These are phyloP conservation scores for Drosophila mauritiana DNA, from an alignment of 1,140 invertebrate species.

Conservation along the genomic window DNA sequence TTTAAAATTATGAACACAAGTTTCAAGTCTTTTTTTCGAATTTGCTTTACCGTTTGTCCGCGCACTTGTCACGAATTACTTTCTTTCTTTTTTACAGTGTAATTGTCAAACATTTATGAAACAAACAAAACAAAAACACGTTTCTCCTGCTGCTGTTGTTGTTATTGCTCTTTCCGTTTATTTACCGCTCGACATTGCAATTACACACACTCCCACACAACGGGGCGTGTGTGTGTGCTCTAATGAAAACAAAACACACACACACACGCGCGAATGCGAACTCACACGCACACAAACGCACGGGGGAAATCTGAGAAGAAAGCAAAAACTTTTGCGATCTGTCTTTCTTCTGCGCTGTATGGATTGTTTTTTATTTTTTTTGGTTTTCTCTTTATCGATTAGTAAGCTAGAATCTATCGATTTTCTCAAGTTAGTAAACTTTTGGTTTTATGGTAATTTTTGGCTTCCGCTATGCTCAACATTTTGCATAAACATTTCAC, in stretches of 20 bases:
- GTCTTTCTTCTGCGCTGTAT: conserved; percentile 5
- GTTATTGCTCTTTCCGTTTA: conserved; percentile 32
- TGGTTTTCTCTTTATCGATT: conserved; percentile 5
- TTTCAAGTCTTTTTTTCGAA: conserved; percentile 74
- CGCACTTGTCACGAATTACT: not conserved
- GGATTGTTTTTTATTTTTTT: not conserved
- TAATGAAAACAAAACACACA: conserved; percentile 46
- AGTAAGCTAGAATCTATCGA: not conserved
- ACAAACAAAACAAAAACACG: conserved; percentile 17
- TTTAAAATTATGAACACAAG: conserved; percentile 80
- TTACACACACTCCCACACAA: conserved; percentile 23
- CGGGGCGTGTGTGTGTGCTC: conserved; percentile 50
- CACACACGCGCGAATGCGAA: conserved; percentile 5
- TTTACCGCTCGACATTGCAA: conserved; percentile 40
- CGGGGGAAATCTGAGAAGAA: conserved; percentile 27
- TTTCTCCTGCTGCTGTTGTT: conserved; percentile 3
- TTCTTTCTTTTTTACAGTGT: conserved; percentile 1
- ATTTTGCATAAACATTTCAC: conserved; percentile 35
- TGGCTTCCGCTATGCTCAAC: conserved; percentile 26
- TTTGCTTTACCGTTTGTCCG: conserved; percentile 29
- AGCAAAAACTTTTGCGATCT: conserved; percentile 9
- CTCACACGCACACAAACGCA: conserved; percentile 22
- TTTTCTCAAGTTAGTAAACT: conserved; percentile 36
- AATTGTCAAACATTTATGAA: conserved; percentile 24
- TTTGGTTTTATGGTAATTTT: conserved; percentile 36